Percentiles rank a stretch among this genome's conserved stretches.
These are phyloP conservation scores for Thera obeliscata DNA, from an alignment of 2,888 invertebrate genomes.

Conservation along the genomic window DNA sequence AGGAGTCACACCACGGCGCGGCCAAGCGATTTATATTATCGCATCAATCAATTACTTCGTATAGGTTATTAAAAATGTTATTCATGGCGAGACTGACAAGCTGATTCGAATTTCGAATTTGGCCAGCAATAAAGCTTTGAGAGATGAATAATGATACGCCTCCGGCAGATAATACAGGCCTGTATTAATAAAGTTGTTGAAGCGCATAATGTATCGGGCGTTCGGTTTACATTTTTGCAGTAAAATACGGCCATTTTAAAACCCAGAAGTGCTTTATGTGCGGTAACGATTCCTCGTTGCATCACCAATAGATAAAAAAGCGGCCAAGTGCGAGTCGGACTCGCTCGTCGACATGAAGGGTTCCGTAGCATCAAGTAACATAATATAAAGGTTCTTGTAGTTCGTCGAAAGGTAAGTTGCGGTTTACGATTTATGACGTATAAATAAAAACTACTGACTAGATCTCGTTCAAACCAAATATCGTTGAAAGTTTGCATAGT, in stretches of 20 bases:
- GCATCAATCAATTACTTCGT: constrained; percentile 74
- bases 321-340: no score
- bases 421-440: no score
- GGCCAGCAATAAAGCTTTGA: constrained; percentile 69
- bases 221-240: constrained; percentile 36
- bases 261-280: constrained; percentile 32
- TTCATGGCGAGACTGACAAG: constrained; percentile 58
- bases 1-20: constrained; percentile 45
- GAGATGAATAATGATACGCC: constrained; percentile 71
- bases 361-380: no score
- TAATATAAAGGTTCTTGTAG: no score
- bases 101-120: constrained; percentile 50
- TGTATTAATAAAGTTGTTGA: constrained; percentile 76
- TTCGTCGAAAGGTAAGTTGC: no score
- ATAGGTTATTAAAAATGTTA: constrained; percentile 71
- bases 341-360: no score
- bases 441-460: no score
- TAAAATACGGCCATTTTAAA: constrained; percentile 27
- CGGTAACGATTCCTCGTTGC: constrained; percentile 27
- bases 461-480: no score
- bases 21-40: constrained; percentile 70
- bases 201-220: constrained; percentile 70
- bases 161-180: constrained; percentile 67
- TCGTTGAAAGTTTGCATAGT: no score
- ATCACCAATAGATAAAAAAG: not conserved